These are phyloP conservation scores for Cynocephalus volans DNA, from an alignment of 2,113 vertebrate genomes.

Conservation along the genomic window DNA sequence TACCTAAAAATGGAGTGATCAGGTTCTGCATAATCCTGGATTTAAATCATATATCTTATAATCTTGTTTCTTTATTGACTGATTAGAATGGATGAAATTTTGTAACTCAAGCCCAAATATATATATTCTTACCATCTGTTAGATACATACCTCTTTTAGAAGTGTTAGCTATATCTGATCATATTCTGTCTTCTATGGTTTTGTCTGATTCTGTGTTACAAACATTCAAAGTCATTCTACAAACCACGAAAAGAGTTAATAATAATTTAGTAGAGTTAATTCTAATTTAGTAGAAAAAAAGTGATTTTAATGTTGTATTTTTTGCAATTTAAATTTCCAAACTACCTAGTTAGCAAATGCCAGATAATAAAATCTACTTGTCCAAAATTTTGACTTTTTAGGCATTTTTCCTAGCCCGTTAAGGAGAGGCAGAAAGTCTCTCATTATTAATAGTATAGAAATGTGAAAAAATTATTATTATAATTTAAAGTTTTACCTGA, in stretches of 20 bases:
- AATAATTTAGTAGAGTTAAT: neutral
- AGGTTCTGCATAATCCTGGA: neutral
- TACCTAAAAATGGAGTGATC: neutral
- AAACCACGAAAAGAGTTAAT: neutral
- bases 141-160: neutral
- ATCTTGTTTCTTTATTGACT: neutral
- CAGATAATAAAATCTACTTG: neutral
- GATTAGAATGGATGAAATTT: neutral
- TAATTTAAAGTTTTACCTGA: neutral
- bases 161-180: neutral
- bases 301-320: neutral
- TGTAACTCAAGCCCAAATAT: neutral
- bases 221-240: neutral
- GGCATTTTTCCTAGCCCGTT: neutral
- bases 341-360: neutral
- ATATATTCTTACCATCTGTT: neutral
- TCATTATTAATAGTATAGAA: neutral
- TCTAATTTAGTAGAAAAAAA: neutral
- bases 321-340: slow-evolving; percentile 41
- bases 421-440: neutral
- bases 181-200: neutral
- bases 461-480: neutral
- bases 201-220: slow-evolving; percentile 37
- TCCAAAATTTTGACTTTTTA: neutral
- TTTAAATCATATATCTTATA: neutral